Conservation (phyloP, 1,140 invertebrate species). For the Plodia interpunctella region DNA sequence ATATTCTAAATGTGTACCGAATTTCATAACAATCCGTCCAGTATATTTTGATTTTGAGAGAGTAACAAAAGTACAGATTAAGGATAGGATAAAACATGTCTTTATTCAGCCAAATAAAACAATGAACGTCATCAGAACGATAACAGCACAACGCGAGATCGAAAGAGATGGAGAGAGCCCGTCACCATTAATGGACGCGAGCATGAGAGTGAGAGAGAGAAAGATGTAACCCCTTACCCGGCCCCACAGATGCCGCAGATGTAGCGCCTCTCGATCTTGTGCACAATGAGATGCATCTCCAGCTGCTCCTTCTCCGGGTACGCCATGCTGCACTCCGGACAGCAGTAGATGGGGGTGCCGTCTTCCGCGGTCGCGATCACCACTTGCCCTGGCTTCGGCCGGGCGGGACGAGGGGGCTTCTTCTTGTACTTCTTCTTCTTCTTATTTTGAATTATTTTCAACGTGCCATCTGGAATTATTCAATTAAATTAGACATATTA, state of each 20-base stretch:
- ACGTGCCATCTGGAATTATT: slow-evolving; percentile 37
- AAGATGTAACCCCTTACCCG: slow-evolving; percentile 44
- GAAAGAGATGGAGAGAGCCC: too few species aligned
- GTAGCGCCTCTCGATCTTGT: slow-evolving; percentile 86
- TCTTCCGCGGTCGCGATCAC: slow-evolving; percentile 84
- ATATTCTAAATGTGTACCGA: too few species aligned
- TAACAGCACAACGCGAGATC: too few species aligned
- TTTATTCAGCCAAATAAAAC: too few species aligned
- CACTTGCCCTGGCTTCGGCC: slow-evolving; percentile 84
- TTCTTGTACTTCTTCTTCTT: slow-evolving; percentile 89
- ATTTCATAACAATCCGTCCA: too few species aligned
- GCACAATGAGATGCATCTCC: slow-evolving; percentile 85
- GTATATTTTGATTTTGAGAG: too few species aligned
- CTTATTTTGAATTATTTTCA: slow-evolving; percentile 72
- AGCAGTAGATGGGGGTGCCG: slow-evolving; percentile 85
- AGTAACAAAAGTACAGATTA: too few species aligned
- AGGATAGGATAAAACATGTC: too few species aligned
- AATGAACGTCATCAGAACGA: too few species aligned
- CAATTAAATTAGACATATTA: too few species aligned
- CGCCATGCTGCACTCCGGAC: slow-evolving; percentile 88
- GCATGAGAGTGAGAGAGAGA: too few species aligned
- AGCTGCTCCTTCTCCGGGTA: slow-evolving; percentile 86
- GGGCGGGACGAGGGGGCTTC: slow-evolving; percentile 85
- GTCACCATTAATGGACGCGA: too few species aligned
- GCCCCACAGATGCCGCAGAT: slow-evolving; percentile 79